Base-by-base conservation (phyloP, 1,140 invertebrate species). In the Nasonia longicornis region DNA sequence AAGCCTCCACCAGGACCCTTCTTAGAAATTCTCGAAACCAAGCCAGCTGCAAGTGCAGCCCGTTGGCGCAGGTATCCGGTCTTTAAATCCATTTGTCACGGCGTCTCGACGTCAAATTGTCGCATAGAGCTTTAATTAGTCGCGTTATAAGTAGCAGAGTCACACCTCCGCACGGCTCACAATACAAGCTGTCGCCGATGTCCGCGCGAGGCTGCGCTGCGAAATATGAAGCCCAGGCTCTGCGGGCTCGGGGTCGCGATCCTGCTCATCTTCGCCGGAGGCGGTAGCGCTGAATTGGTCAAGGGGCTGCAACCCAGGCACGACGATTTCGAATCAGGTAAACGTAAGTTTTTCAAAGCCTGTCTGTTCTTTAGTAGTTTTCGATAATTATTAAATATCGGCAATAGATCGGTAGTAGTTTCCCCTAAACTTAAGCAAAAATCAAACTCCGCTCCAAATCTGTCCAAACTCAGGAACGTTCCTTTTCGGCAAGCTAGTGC, bases 11-110 rank as follows among this genome's bases (percentile, higher is more conserved):
- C 10, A 29, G 58, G 26, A 26, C n/a, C 26, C 22, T 22, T 3
- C 64, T 42, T 67, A 2, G 26, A 67, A 69, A 69, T 66, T 26
- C 66, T 69, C 11, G 29, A 31, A 29, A 69, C 66, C 11, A 16
- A 29, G 29, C 2, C 12, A 69, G 26, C 26, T 67, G n/a, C 26
- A 26, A 26, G 26, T 26, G 26, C 26, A 26, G 26, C 26, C 26
- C 26, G 26, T 26, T 72, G 73, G 35, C 35, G 38, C 82, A 77
- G 67, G 77, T 82, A 85, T 83, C 74, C 77, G 67, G 84, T 82
- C 80, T 84, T 87, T 87, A 87, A 84, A 83, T 84, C 83, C 83
- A 86, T 86, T 86, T 85, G 85, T 86, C 85, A 87, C 86, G 85
- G 84, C 83, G 70, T 76, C 75, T 77, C 82, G 82, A 76, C 82